These are phyloP conservation scores for Tupaia chinensis DNA, from an alignment of 2,113 vertebrate genomes.

Conservation along the genomic window DNA sequence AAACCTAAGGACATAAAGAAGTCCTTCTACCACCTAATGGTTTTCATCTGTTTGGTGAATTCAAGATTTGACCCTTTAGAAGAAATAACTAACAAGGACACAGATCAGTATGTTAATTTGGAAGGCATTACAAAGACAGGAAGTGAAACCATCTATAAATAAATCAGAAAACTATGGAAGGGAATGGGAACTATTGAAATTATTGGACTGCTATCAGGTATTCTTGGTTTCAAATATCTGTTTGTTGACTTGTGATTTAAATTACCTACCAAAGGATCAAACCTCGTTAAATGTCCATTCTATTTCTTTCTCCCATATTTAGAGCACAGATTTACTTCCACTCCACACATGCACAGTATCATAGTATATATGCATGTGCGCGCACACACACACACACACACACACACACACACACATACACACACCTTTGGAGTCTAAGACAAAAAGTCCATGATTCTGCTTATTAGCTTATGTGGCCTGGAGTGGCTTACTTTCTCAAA, in stretches of 20 bases:
- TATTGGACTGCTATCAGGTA: not conserved
- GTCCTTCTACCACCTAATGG: constrained; percentile 59
- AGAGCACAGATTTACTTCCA: not conserved
- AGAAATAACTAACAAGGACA: constrained; percentile 68
- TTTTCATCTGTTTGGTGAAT: constrained; percentile 74
- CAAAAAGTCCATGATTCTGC: not conserved
- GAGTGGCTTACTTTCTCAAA: not conserved
- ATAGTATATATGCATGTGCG: too few relatives aligned
- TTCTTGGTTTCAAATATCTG: not conserved
- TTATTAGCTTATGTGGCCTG: not conserved
- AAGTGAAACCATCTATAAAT: constrained; percentile 60
- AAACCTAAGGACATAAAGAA: constrained; percentile 58
- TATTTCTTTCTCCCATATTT: not conserved
- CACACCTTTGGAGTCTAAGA: not conserved
- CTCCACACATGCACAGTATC: not conserved
- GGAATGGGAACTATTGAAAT: not conserved
- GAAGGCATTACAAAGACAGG: constrained; percentile 72
- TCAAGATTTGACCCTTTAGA: constrained; percentile 51
- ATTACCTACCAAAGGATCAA: not conserved
- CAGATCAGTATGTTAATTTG: constrained; percentile 53
- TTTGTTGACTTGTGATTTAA: not conserved
- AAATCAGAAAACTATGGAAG: constrained; percentile 35
- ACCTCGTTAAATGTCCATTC: not conserved
- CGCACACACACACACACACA: not conserved
- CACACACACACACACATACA: not conserved